Conservation (phyloP, 2,113 vertebrate genomes). For the Dipodomys merriami region DNA sequence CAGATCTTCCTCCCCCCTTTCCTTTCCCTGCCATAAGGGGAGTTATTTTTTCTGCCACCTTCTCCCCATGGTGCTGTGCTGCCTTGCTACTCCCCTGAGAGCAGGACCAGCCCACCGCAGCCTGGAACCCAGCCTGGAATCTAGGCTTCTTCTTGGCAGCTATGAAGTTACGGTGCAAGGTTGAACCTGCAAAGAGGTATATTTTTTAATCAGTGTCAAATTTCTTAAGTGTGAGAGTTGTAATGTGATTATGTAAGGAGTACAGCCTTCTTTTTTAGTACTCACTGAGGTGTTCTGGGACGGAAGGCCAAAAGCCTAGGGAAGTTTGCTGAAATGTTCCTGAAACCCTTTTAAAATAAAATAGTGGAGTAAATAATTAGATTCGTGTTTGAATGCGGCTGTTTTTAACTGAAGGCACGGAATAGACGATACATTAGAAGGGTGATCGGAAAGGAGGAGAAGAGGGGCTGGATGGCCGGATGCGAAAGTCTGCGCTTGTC, state of each 20-base stretch:
- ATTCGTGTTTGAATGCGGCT: not conserved
- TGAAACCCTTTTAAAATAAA: not conserved
- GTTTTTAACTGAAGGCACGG: not conserved
- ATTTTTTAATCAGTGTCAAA: not conserved
- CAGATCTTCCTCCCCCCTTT: too few species aligned
- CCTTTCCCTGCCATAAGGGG: not conserved
- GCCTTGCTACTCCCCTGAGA: not conserved
- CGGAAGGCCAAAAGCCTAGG: not conserved
- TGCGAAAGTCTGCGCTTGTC: not conserved
- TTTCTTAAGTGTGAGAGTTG: not conserved
- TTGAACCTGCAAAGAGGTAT: too few species aligned
- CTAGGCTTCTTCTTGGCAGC: not conserved
- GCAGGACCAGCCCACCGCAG: too few species aligned
- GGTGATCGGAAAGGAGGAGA: fast-evolving
- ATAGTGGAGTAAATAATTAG: slow-evolving; percentile 20
- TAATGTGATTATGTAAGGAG: not conserved
- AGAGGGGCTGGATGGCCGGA: fast-evolving
- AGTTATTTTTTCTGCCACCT: not conserved
- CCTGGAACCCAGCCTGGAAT: too few species aligned
- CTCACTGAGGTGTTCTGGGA: not conserved
- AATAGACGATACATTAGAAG: not conserved
- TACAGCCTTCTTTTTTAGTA: not conserved
- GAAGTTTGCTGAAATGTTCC: not conserved
- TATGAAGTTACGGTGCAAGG: too few species aligned
- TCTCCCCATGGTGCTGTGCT: too few species aligned